Percentiles rank a stretch among this genome's conserved stretches.
These are phyloP conservation scores for Rafetus swinhoei DNA, from an alignment of 2,113 vertebrate genomes.

Conservation along the genomic window DNA sequence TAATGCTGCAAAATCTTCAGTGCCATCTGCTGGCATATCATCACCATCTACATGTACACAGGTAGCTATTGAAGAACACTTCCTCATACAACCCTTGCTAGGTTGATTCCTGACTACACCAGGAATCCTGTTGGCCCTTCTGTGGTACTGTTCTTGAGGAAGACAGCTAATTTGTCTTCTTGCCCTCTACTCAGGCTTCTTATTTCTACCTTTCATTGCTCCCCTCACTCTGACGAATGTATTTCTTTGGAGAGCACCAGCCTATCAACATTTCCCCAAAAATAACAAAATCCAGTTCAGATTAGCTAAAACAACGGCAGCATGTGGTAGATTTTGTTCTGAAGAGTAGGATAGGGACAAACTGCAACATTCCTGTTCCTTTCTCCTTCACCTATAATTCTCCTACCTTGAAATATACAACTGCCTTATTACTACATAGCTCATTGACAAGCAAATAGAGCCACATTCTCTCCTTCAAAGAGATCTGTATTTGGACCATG, in stretches of 20 bases:
- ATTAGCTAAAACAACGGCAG: neutral
- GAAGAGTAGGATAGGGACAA: neutral
- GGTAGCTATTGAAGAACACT: neutral
- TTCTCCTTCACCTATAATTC: neutral
- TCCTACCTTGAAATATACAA: neutral
- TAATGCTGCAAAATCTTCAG: neutral
- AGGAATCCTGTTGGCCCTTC: neutral
- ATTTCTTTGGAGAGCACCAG: neutral
- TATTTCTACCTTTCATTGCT: neutral
- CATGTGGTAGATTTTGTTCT: neutral
- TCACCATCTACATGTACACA: neutral
- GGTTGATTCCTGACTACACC: neutral
- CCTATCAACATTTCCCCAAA: neutral
- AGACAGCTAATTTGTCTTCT: neutral
- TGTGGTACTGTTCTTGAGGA: neutral
- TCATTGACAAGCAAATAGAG: neutral
- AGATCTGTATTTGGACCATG: neutral
- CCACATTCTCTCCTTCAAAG: neutral
- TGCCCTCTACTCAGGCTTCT: neutral
- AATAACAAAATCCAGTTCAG: neutral
- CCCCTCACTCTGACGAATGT: neutral
- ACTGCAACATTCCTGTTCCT: neutral
- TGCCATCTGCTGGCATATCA: neutral
- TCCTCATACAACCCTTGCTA: rapidly evolving
- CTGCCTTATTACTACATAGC: neutral